These are phyloP conservation scores for Eurystomus glaucurus DNA, from an alignment of 2,797 vertebrate genomes.

Conservation along the genomic window DNA sequence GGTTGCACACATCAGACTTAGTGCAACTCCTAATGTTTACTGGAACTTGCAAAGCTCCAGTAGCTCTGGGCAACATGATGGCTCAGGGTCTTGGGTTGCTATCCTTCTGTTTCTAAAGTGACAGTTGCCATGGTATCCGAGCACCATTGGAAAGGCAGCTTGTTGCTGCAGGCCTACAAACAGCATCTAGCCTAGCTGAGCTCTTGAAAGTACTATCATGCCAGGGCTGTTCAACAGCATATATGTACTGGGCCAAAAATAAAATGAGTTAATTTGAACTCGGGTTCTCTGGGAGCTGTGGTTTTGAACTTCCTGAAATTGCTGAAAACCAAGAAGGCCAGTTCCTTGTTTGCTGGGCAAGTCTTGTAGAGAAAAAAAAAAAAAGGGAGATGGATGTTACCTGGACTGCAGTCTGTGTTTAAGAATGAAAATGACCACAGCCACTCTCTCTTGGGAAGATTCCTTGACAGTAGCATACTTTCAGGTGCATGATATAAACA, in stretches of 20 bases:
- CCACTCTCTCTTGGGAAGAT: background rate
- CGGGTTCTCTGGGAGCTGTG: background rate
- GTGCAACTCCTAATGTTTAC: background rate
- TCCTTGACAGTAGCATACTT: background rate
- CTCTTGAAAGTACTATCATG: background rate
- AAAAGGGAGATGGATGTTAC: background rate
- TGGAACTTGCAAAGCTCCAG: background rate
- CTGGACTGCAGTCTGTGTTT: background rate
- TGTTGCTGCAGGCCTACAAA: constrained; percentile 20
- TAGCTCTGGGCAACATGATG: background rate
- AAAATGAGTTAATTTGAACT: background rate
- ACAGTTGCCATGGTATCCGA: constrained; percentile 41
- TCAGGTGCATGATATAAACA: background rate
- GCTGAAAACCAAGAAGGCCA: rapidly evolving
- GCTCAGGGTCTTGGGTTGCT: background rate
- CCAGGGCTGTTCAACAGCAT: background rate
- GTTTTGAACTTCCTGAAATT: background rate
- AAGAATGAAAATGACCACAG: background rate
- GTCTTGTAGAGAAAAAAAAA: background rate
- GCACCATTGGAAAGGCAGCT: constrained; percentile 11
- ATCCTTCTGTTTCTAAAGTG: constrained; percentile 8
- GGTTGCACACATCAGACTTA: background rate
- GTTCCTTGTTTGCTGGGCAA: background rate
- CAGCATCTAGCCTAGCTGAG: background rate
- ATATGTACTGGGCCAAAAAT: background rate